These are phyloP conservation scores for Meandrusa payeni DNA, from an alignment of 2,888 invertebrate genomes.

Conservation along the genomic window DNA sequence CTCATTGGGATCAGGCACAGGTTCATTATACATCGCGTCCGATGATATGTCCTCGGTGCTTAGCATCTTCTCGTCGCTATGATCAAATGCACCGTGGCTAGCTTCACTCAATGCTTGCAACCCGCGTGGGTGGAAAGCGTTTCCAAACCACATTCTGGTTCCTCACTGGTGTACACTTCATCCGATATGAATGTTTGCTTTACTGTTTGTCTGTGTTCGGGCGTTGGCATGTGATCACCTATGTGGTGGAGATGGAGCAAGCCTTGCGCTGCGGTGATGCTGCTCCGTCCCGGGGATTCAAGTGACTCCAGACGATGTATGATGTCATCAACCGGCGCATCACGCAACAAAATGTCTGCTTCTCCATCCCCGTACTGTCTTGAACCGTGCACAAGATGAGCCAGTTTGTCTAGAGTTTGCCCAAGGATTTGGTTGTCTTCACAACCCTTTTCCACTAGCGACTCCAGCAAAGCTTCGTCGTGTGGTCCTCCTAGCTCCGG, in stretches of 20 bases:
- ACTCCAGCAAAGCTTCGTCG: constrained; percentile 80
- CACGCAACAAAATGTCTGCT: constrained; percentile 66
- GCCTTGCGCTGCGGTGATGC: constrained; percentile 68
- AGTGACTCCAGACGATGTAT: constrained; percentile 83
- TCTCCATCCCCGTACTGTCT: constrained; percentile 73
- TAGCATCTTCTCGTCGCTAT: constrained; percentile 55
- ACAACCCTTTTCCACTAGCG: constrained; percentile 82
- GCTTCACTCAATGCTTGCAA: constrained; percentile 43
- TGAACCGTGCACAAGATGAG: constrained; percentile 58
- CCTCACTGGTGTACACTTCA: constrained; percentile 47
- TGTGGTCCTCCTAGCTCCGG: constrained; percentile 68
- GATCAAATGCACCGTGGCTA: constrained; percentile 51
- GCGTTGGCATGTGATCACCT: constrained; percentile 52
- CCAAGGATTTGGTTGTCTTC: constrained; percentile 80
- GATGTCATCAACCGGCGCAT: constrained; percentile 80
- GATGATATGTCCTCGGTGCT: constrained; percentile 41
- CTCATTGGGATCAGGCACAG: constrained; percentile 55
- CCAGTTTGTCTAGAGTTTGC: constrained; percentile 66
- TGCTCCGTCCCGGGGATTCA: constrained; percentile 66
- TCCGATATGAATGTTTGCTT: constrained; percentile 65
- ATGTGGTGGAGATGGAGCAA: constrained; percentile 65
- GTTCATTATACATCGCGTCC: constrained; percentile 52
- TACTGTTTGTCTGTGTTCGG: constrained; percentile 54
- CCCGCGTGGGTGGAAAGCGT: constrained; percentile 43
- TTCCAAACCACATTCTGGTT: constrained; percentile 50